Evolutionary conservation across 2,797 vertebrate genomes (phyloP), one percentile per base, ranked within the genome.

Genomic region (Rhynchonycteris naso): DNA sequence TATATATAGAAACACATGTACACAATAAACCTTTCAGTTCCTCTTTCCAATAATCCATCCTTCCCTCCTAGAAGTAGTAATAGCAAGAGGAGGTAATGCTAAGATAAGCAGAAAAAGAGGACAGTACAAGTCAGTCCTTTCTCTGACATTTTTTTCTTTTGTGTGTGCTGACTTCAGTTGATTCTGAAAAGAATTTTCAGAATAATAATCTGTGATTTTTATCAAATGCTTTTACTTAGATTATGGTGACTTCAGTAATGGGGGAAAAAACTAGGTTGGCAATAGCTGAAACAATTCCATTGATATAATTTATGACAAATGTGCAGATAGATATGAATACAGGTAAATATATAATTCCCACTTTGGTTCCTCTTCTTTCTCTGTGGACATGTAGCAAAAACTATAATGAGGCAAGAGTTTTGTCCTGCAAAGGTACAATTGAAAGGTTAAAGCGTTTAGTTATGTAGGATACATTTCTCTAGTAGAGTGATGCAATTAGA

Each of bases 371-470:
- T 95, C n/a, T 80, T 75, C 26, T 43, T 78, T 88, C 66, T 88
- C 50, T 63, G 7, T 33, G 86, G 86, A 84, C 6, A 63, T 30
- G 2, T 24, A 54, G 50, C 43, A 81, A 93, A 90, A 50, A 81
- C 18, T 76, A 56, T n/a, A 35, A 21, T 69, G 30, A 80, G 11
- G 6, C 35, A 76, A 68, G 30, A 13, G 8, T 86, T 63, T 95
- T n/a, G 14, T 69, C 54, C 58, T 81, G 66, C 28, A 94, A 88
- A 88, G 16, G 21, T 79, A 54, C 7, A 4, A 52, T 3, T 47
- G 21, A 6, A 69, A 92, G 28, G 58, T 81, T 54, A 96, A 93
- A 88, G 56, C 15, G 18, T 79, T 43, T 94, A 86, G 76, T 10
- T 66, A 43, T 43, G 43, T 43, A 65, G 89, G 81, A 84, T 76